Base-by-base conservation (phyloP, 2,113 vertebrate species). In the Arothron firmamentum region DNA sequence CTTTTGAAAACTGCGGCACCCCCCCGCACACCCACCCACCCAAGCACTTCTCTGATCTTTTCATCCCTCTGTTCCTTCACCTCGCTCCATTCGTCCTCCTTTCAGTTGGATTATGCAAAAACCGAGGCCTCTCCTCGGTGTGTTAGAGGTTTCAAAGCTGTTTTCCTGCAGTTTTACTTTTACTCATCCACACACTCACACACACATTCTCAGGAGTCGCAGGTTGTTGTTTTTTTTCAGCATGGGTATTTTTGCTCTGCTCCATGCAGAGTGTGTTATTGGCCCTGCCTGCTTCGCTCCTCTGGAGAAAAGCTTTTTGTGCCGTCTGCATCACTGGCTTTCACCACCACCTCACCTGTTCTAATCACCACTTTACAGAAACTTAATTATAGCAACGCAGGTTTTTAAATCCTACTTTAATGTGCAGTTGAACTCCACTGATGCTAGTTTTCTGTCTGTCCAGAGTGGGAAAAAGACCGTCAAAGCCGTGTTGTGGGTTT, bases 401-500 rank as follows among this genome's bases (percentile, higher is more conserved):
- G 34, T 2, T 12, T 25, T 14, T 45, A 17, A 45, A 16, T 41
- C 42, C 61, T 48, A 16, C 65, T 59, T 74, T 13, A 46, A 4
- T 13, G 3, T 63, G 28, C 3, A 17, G 15, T 2, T 5, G 17
- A 6, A 45, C 20, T 52, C 14, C 43, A 18, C 4, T 52, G 4
- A 19, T 49, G 6, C 48, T 28, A 57, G 2, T 70, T n/a, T 25
- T 48, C 19, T 72, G 48, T 63, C 21, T 16, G 69, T 82, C 17
- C 79, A 96, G 95, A 94, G 92, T 9, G 94, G 94, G 20, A 94
- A 93, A 71, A 96, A 96, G 77, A 93, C 93, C 0, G 93, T 96
- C 42, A 96, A 96, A 73, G 94, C 95, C 1, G 90, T 96, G 17
- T 82, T 96, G 55, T 96, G 94, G 95, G 94, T 96, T 50, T 96